Percentiles rank a stretch among this genome's conserved stretches.
Evolutionary conservation across 2,113 vertebrate species (phyloP).

Genomic region (Cepphus grylle): DNA sequence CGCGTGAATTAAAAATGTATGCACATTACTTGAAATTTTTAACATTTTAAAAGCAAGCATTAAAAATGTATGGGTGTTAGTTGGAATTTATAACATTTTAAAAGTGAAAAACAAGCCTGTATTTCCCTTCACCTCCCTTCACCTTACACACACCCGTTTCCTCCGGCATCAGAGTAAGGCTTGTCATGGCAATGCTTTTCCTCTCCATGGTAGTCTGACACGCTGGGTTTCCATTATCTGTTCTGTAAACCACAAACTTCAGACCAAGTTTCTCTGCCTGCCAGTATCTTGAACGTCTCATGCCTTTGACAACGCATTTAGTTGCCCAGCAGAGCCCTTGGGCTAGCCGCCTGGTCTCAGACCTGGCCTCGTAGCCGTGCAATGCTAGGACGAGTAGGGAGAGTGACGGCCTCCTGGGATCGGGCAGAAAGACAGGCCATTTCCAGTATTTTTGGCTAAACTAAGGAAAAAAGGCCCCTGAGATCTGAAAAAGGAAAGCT

Average conservation of each 20-base stretch:
- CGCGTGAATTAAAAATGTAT: not conserved
- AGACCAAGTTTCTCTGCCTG: not conserved
- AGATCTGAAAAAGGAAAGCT: not conserved
- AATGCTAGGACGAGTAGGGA: not conserved
- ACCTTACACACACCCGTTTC: not conserved
- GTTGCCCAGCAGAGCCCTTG: not conserved
- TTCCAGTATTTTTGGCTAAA: not conserved
- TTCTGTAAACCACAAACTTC: not conserved
- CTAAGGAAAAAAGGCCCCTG: not conserved
- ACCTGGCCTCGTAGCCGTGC: not conserved
- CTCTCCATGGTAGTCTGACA: not conserved
- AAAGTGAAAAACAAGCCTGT: not conserved
- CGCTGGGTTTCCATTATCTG: not conserved
- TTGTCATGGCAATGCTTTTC: slow-evolving; percentile 36
- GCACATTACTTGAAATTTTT: not conserved
- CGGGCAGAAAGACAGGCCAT: not conserved
- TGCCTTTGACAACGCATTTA: not conserved
- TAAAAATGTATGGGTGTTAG: not conserved
- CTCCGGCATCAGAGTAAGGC: not conserved
- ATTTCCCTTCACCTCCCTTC: not conserved
- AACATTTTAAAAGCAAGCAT: slow-evolving; percentile 36
- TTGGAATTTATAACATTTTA: not conserved
- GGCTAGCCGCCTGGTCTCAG: not conserved
- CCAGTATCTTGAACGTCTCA: not conserved
- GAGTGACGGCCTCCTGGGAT: fast-evolving